These are phyloP conservation scores for Nematolebias whitei DNA, from an alignment of 2,113 vertebrate species.

Conservation along the genomic window DNA sequence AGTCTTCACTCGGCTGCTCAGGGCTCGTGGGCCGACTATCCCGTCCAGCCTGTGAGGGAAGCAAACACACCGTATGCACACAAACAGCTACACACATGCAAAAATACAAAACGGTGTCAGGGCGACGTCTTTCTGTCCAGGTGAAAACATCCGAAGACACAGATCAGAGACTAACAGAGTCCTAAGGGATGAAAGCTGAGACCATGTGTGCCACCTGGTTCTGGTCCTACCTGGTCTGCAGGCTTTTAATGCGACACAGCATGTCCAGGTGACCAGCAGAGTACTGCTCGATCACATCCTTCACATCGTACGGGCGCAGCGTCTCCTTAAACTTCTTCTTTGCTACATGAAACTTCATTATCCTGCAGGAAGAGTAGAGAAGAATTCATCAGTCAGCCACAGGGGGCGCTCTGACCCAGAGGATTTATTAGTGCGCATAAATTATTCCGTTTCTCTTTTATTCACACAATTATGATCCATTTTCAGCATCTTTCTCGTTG, in stretches of 20 bases:
- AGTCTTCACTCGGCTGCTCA: conserved; percentile 66
- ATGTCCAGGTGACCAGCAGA: conserved; percentile 97
- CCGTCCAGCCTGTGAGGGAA: conserved; percentile 70
- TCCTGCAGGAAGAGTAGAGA: conserved; percentile 74
- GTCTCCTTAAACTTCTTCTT: conserved; percentile 98
- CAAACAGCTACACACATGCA: conserved; percentile 10
- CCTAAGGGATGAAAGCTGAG: not conserved
- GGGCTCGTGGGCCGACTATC: conserved; percentile 71
- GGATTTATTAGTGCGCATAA: too few relatives aligned
- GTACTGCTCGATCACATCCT: conserved; percentile 98
- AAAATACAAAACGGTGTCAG: too few relatives aligned
- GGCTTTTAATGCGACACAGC: conserved; percentile 96
- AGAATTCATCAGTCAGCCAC: conserved; percentile 3
- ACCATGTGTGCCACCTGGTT: too few relatives aligned
- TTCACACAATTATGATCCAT: too few relatives aligned
- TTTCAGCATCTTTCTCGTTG: too few relatives aligned
- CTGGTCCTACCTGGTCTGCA: conserved; percentile 90
- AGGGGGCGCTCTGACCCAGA: conserved; percentile 24
- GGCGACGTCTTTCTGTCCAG: too few relatives aligned
- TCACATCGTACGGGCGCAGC: conserved; percentile 93
- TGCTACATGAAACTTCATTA: conserved; percentile 98
- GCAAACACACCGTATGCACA: conserved; percentile 42
- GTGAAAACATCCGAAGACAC: too few relatives aligned
- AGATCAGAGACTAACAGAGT: too few relatives aligned
- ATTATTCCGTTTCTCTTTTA: too few relatives aligned